Evolutionary conservation across 2,797 vertebrate species (phyloP).

Genomic region (Sebastes nivosus): DNA sequence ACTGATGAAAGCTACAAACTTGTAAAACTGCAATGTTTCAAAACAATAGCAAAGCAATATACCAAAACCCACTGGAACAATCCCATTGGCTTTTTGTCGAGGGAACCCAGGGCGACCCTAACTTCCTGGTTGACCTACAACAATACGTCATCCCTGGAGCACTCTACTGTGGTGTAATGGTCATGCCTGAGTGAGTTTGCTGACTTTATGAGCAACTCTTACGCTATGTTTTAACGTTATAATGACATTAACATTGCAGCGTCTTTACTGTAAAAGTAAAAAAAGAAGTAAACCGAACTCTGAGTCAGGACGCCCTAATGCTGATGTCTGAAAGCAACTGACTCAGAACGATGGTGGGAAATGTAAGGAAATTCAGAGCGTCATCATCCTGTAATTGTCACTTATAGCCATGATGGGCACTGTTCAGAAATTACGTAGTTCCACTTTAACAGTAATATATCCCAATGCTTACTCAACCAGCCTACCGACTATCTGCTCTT

Average conservation of each 20-base stretch:
- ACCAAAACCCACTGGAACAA: no score
- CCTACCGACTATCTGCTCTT: no score
- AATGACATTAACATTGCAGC: background rate
- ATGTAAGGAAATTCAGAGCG: background rate
- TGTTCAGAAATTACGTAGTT: no score
- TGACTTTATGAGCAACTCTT: background rate
- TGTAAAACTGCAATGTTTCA: background rate
- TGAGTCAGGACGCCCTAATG: no score
- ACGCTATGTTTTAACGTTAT: background rate
- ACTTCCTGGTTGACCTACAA: no score
- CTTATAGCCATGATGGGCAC: accelerated
- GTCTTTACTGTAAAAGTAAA: background rate
- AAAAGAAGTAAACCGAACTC: background rate
- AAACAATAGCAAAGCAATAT: no score
- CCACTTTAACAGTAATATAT: no score
- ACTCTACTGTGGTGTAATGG: background rate
- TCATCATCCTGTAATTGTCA: no score
- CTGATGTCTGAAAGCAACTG: background rate
- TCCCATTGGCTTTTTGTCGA: no score
- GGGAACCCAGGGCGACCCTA: no score
- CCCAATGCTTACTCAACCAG: no score
- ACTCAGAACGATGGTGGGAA: background rate
- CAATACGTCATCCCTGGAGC: no score
- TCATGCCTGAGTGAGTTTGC: background rate
- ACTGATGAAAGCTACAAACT: background rate